Percentiles rank a stretch among this genome's conserved stretches.
phyloP scores from a whole-genome alignment of 2,113 vertebrate species.

The Campylomormyrus numenius region DNA sequence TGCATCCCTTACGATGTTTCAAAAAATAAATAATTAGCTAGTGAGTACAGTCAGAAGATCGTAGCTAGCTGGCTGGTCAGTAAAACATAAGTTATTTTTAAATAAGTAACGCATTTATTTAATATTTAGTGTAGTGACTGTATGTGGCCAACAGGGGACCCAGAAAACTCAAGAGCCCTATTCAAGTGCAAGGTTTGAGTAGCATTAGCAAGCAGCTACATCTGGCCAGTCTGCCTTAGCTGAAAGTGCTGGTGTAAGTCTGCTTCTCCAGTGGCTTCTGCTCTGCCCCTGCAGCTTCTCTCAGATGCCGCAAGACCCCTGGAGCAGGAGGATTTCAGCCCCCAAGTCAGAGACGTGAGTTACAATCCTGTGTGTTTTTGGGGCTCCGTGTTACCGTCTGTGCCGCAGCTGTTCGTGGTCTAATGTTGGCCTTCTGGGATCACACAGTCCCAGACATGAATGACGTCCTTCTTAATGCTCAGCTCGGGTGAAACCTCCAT shows the following conservation, averaged over 20 bases:
- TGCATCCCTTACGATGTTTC: neutral
- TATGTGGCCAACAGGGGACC: neutral
- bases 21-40: neutral
- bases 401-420: neutral
- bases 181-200: neutral
- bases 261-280: neutral
- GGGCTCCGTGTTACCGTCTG: neutral
- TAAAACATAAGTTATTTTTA: no score
- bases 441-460: neutral
- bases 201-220: neutral
- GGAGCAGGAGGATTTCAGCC: slow-evolving; percentile 77
- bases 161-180: neutral
- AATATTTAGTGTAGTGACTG: neutral
- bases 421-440: neutral
- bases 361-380: neutral
- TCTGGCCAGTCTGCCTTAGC: neutral
- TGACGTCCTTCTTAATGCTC: neutral
- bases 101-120: no score
- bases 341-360: slow-evolving; percentile 89
- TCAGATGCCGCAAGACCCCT: slow-evolving; percentile 79
- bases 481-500: neutral
- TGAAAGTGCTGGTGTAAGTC: neutral
- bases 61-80: no score
- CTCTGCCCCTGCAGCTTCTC: slow-evolving; percentile 63
- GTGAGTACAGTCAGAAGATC: no score